Evolutionary conservation across 1,140 invertebrate species (phyloP).

Genomic region (Zaprionus lachaisei): DNA sequence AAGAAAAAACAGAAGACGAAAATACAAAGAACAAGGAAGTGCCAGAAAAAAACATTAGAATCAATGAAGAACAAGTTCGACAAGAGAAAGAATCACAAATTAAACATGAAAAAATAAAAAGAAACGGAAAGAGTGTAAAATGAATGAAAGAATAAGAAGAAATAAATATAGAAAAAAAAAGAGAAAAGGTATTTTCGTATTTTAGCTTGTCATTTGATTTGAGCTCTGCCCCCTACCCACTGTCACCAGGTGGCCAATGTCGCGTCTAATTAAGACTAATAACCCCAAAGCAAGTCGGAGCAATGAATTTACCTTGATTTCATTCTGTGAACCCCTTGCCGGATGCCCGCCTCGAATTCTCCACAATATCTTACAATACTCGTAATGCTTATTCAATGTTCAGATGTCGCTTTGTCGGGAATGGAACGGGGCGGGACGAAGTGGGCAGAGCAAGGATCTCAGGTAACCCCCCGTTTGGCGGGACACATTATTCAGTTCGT

Average conservation of each 20-base stretch:
- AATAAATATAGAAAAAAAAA: neutral
- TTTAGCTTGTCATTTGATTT: constrained; percentile 18
- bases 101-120: neutral
- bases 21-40: neutral
- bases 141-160: neutral
- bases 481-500: constrained; percentile 35
- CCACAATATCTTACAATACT: constrained; percentile 54
- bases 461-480: neutral
- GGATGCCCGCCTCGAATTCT: constrained; percentile 2
- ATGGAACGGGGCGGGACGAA: neutral
- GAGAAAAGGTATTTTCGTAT: neutral
- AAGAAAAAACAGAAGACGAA: neutral
- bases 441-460: neutral
- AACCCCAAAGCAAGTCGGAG: constrained; percentile 16
- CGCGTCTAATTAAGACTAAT: constrained; percentile 53
- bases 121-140: neutral
- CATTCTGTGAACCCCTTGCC: constrained; percentile 13
- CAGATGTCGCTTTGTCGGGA: constrained; percentile 32
- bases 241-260: neutral
- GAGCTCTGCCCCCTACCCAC: neutral
- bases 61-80: neutral
- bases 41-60: no score
- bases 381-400: constrained; percentile 66
- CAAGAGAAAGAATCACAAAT: neutral
- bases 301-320: constrained; percentile 41